Base-by-base conservation (phyloP, 2,113 vertebrate species). In the Alaudala cheleensis region DNA sequence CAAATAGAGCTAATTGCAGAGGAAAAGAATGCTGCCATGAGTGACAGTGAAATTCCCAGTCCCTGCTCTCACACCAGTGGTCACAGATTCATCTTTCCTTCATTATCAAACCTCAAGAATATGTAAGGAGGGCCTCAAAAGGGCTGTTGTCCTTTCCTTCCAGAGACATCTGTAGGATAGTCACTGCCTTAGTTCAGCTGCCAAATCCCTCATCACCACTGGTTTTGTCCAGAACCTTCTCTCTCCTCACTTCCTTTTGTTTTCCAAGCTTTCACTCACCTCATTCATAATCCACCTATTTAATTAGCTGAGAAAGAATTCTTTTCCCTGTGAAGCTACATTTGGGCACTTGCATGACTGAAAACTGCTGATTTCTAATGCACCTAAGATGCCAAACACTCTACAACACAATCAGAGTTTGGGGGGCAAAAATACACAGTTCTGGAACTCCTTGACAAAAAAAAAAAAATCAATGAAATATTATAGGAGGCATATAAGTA, bases 11-110 rank as follows among this genome's bases (percentile, higher is more conserved):
- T 14, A n/a, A 77, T 54, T 37, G 31, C 34, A 57, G 44, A 69
- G n/a, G 17, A 66, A 22, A 39, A 47, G 12, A 56, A 39, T 8
- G 8, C 9, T 6, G 9, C 12, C 40, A 37, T 0, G 1, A 67
- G 24, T 14, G 33, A 20, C 21, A 16, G 23, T 2, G 26, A 76
- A 51, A 6, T 34, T 79, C 7, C 21, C 40, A 31, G 37, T 28
- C 26, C 51, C 31, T 57, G 5, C n/a, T 69, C 24, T 66, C 10
- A 9, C n/a, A 33, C 10, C 42, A 67, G 49, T 16, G 34, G 25
- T 53, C 58, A 87, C 6, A 78, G 28, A 47, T 34, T 69, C 15
- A 54, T 33, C 16, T n/a, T 50, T 42, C 23, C 39, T 51, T 72
- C 29, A 19, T 39, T 40, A 67, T 14, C 12, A 58, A 50, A 8